These are phyloP conservation scores for Elaeidobius kamerunicus DNA, from an alignment of 2,888 invertebrate genomes.

Conservation along the genomic window DNA sequence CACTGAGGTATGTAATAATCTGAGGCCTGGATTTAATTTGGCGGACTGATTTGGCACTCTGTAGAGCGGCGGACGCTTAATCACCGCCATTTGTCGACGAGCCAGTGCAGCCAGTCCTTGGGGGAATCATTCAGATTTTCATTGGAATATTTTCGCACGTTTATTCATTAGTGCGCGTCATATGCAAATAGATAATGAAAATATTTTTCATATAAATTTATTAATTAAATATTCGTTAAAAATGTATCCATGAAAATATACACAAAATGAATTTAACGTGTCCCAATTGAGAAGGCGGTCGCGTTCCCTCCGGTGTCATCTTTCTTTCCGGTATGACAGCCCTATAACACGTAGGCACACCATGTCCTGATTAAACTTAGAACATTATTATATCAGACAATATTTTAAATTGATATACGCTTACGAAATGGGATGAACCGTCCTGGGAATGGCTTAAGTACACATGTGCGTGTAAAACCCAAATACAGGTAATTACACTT, in stretches of 20 bases:
- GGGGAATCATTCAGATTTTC: too few species aligned
- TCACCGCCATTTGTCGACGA: slow-evolving; percentile 42
- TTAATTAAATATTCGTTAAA: too few species aligned
- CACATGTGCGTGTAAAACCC: slow-evolving; percentile 45
- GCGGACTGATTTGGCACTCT: slow-evolving; percentile 69
- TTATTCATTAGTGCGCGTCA: too few species aligned
- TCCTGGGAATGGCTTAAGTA: slow-evolving; percentile 37
- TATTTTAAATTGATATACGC: slow-evolving; percentile 44
- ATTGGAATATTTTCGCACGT: too few species aligned
- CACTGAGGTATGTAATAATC: slow-evolving; percentile 71
- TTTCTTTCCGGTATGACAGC: slow-evolving; percentile 50
- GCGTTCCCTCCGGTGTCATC: slow-evolving; percentile 48
- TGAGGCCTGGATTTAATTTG: slow-evolving; percentile 70
- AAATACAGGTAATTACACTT: too few species aligned
- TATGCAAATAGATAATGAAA: too few species aligned
- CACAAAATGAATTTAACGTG: background rate
- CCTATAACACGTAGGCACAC: slow-evolving; percentile 46
- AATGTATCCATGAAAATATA: background rate
- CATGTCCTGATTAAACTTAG: slow-evolving; percentile 50
- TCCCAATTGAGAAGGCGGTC: slow-evolving; percentile 17
- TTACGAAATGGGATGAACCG: slow-evolving; percentile 39
- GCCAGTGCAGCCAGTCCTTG: slow-evolving; percentile 23
- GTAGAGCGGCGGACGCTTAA: slow-evolving; percentile 52
- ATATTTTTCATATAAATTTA: too few species aligned
- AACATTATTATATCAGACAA: slow-evolving; percentile 31